Evolutionary conservation across 2,888 invertebrate species (phyloP).

Genomic region (Caenorhabditis becei): DNA sequence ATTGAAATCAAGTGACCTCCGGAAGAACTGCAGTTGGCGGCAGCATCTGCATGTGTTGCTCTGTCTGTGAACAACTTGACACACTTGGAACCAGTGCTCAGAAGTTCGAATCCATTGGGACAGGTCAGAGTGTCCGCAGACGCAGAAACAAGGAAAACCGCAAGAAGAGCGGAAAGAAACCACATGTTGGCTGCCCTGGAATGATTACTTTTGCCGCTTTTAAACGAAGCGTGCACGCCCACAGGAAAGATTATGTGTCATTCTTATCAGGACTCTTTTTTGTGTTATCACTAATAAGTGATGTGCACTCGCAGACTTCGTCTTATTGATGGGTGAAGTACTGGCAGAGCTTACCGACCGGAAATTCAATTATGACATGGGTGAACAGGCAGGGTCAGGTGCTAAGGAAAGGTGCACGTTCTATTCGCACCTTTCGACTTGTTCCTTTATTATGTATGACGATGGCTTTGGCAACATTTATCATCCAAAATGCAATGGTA

Average conservation of each 20-base stretch:
- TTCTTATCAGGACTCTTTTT: slow-evolving; percentile 31
- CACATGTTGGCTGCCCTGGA: slow-evolving; percentile 36
- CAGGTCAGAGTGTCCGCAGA: slow-evolving; percentile 31
- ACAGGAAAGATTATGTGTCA: slow-evolving; percentile 54
- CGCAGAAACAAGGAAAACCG: slow-evolving; percentile 17
- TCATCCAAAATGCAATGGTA: slow-evolving; percentile 40
- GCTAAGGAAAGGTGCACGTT: no score
- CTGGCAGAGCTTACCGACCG: background rate
- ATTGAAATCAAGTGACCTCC: slow-evolving; percentile 55
- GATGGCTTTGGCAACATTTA: slow-evolving; percentile 63
- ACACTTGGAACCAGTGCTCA: slow-evolving; percentile 43
- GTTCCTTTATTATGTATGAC: slow-evolving; percentile 44
- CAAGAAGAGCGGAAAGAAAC: slow-evolving; percentile 13
- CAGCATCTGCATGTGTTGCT: slow-evolving; percentile 46
- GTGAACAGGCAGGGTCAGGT: no score
- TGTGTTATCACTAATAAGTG: slow-evolving; percentile 38
- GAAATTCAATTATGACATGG: slow-evolving; percentile 6
- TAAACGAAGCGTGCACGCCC: slow-evolving; percentile 45
- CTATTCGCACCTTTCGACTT: background rate
- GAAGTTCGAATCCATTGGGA: slow-evolving; percentile 38
- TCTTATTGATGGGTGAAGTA: background rate
- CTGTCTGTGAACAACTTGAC: slow-evolving; percentile 34
- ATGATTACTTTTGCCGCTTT: slow-evolving; percentile 50
- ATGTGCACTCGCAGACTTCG: slow-evolving; percentile 32
- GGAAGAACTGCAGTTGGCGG: slow-evolving; percentile 27